Base-by-base conservation (phyloP, 2,113 vertebrate genomes). In the Microtus pennsylvanicus region DNA sequence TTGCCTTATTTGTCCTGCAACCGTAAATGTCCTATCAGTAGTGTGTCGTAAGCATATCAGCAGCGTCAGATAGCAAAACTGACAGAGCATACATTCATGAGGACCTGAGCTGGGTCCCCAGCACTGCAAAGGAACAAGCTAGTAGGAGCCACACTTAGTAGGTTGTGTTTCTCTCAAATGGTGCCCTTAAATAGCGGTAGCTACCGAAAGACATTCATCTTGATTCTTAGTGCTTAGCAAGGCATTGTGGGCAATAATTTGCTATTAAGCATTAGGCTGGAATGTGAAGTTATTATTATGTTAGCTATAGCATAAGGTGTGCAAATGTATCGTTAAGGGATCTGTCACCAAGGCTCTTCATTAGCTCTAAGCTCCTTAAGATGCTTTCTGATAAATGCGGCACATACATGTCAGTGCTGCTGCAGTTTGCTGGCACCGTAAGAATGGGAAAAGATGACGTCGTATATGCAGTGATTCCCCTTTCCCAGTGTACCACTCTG, bases 221-320 rank as follows among this genome's bases (percentile, higher is more conserved):
- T 91, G 92, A 93, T 89, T 75, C 33, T 94, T 58, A 86, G 80
- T 89, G 83, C 87, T 58, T 87, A 58, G 52, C 87, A 42, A 82
- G 87, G 22, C 69, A 83, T 78, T 85, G 72, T 69, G 47, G 55
- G 33, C 55, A 65, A 8, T 89, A 65, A 88, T 35, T 88, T 81
- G 24, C 26, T 77, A 7, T 42, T 74, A 35, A 81, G 61, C 52
- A 38, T 94, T 74, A 90, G 45, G 55, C 75, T 80, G 17, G 78
- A 91, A 80, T 90, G 28, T 74, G 47, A 94, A 93, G 58, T 96
- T 95, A 76, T 96, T 96, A 76, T 22, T 77, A 69, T 93, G 45
- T 89, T 50, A 97, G 78, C 55, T 75, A 33, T n/a, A 65, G 16
- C 17, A 70, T 78, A 50, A 89, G 85, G 30, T 63, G 12, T 92